Conservation (phyloP, 2,113 vertebrate species). For the Vidua chalybeata region DNA sequence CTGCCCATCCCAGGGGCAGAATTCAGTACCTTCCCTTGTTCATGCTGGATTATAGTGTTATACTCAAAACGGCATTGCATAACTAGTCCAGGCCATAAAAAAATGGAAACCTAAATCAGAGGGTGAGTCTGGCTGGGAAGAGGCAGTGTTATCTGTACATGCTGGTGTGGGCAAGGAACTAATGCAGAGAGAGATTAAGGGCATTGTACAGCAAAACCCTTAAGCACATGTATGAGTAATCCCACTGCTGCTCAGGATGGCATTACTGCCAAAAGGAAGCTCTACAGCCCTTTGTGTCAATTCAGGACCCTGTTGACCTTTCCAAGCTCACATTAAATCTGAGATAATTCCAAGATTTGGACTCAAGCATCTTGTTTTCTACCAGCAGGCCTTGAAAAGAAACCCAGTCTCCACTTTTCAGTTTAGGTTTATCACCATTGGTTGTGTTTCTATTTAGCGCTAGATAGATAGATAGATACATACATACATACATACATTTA, state of each 20-base stretch:
- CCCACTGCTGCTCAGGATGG: not conserved
- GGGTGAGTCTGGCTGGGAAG: not conserved
- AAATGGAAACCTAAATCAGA: not conserved
- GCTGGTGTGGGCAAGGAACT: not conserved
- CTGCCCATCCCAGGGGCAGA: not conserved
- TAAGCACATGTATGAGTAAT: not conserved
- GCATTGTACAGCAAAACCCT: not conserved
- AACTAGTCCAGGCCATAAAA: not conserved
- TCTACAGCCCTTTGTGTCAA: not conserved
- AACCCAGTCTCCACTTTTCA: not conserved
- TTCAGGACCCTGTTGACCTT: not conserved
- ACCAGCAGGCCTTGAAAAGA: not conserved
- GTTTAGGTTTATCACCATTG: not conserved
- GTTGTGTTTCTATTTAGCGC: not conserved
- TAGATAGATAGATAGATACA: not conserved
- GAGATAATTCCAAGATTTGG: constrained; percentile 9
- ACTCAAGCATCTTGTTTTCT: not conserved
- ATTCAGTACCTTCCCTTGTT: not conserved
- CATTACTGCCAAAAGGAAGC: not conserved
- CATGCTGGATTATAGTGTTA: not conserved
- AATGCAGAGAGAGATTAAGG: constrained; percentile 1
- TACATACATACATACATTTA: not conserved
- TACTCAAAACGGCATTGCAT: not conserved
- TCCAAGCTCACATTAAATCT: constrained; percentile 36
- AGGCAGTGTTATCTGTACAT: not conserved